phyloP scores from a whole-genome alignment of 2,797 vertebrate species.

The Xenopus petersii region DNA sequence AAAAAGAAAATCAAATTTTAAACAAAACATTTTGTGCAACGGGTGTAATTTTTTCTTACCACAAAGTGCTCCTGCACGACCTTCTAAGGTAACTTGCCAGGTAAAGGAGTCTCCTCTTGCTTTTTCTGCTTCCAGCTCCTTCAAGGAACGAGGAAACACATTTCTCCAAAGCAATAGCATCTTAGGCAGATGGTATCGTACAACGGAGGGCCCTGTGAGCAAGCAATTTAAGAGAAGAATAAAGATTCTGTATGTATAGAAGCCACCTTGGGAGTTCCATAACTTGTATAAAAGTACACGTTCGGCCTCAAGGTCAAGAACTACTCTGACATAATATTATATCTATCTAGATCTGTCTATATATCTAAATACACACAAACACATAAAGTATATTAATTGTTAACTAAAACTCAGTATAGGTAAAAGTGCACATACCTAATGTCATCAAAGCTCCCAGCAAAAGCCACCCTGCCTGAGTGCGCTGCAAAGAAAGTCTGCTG shows the following conservation, averaged over 20 bases:
- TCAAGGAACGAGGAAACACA: slow-evolving; percentile 94
- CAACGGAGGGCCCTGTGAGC: slow-evolving; percentile 83
- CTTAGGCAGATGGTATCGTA: slow-evolving; percentile 96
- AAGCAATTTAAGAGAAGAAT: background rate
- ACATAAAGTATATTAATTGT: too few species aligned
- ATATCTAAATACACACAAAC: too few species aligned
- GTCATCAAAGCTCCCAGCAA: slow-evolving; percentile 96
- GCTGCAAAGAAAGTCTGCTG: slow-evolving; percentile 91
- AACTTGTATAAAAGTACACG: too few species aligned
- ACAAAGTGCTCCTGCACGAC: slow-evolving; percentile 91
- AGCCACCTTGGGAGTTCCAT: too few species aligned
- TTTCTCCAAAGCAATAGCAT: slow-evolving; percentile 97
- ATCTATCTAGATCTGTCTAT: too few species aligned
- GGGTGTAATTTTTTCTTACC: slow-evolving; percentile 69
- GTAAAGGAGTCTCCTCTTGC: slow-evolving; percentile 94
- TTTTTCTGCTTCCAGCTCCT: slow-evolving; percentile 96
- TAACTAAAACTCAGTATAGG: background rate
- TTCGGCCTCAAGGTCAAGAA: too few species aligned
- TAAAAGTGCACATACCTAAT: slow-evolving; percentile 72
- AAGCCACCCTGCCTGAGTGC: slow-evolving; percentile 96
- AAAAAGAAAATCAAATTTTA: too few species aligned
- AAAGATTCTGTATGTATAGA: too few species aligned
- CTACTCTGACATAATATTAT: too few species aligned
- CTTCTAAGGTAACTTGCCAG: slow-evolving; percentile 97
- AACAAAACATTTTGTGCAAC: background rate